Evolutionary conservation across 2,113 vertebrate species (phyloP), one percentile per base, ranked within the genome.

Genomic region (Sinocyclocheilus anophthalmus): DNA sequence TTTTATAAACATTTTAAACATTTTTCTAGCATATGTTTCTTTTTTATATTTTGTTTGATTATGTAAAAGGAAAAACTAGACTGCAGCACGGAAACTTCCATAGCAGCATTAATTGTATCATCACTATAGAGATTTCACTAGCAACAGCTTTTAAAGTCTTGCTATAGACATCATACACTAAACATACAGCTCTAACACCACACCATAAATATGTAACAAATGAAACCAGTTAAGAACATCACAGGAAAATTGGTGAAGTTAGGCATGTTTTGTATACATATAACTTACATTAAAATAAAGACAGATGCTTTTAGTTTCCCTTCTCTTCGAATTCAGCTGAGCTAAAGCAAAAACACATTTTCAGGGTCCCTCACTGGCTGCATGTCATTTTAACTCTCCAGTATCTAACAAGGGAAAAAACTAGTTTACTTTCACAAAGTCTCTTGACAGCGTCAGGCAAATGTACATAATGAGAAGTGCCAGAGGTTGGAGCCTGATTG

Each of bases 311-410:
- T 79, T 79, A 61, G 75, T 84, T 87, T 84, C 61, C 84, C 83
- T 89, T 84, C 55, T 85, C 88, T 84, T 89, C 87, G 81, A 63
- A 55, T 82, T 91, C 83, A 89, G 90, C 89, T 89, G 85, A 90
- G 90, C 87, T 85, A 87, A 90, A 90, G 86, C 87, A 87, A 86
- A 92, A 91, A 86, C 92, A 92, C 90, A 92, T 93, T 93, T 91
- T 89, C 90, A 87, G 85, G 91, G 87, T 88, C 89, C 85, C 5
- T 6, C 73, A 42, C 85, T 90, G 84, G 89, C 85, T 84, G 89
- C 61, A 85, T 87, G 59, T 77, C 83, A 61, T 82, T 75, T 59
- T 78, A 33, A 14, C 87, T 83, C 89, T 88, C 37, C 59, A 76
- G 89, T 59, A 45, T 65, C 70, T 53, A 59, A 85, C 65, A 85